A percentile compares a stretch with the other conserved stretches of the same genome.
These are phyloP conservation scores for Frieseomelitta varia DNA, from an alignment of 1,140 invertebrate species.

Conservation along the genomic window DNA sequence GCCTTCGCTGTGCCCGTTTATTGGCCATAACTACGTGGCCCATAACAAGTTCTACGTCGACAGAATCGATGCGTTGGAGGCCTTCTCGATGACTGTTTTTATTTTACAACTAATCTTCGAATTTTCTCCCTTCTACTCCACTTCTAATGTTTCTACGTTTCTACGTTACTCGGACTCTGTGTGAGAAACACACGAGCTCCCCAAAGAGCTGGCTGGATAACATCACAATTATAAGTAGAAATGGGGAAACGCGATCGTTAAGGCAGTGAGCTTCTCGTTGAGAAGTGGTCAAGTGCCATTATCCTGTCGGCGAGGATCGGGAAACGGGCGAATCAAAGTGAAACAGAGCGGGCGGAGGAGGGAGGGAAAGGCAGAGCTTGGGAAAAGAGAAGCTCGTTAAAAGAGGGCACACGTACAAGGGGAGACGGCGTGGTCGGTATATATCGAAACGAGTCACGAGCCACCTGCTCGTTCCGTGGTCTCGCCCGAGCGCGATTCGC, in stretches of 20 bases:
- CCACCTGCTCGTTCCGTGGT: constrained; percentile 48
- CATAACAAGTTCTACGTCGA: too few species aligned
- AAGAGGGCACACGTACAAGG: not conserved
- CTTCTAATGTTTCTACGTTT: too few species aligned
- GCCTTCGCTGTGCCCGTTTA: constrained; percentile 16
- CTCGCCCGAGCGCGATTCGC: constrained; percentile 46
- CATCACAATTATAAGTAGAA: too few species aligned
- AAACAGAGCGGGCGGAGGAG: not conserved
- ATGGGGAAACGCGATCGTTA: too few species aligned
- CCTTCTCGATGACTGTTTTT: too few species aligned
- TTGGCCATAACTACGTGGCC: not conserved
- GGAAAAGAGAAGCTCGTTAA: constrained; percentile 14
- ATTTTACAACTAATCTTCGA: too few species aligned
- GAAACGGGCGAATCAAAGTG: constrained; percentile 2
- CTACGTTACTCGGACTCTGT: too few species aligned
- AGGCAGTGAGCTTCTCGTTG: not conserved
- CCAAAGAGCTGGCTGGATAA: too few species aligned
- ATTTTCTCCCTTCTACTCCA: too few species aligned
- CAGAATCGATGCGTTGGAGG: too few species aligned
- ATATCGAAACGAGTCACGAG: constrained; percentile 39
- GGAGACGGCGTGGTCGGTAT: constrained; percentile 6
- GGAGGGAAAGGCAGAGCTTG: not conserved
- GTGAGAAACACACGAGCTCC: too few species aligned
- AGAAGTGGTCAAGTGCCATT: not conserved
- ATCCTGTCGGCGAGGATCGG: not conserved